A percentile compares a stretch with the other conserved stretches of the same genome.
Conservation (phyloP, 2,113 vertebrate species). For the Otus sunia region DNA sequence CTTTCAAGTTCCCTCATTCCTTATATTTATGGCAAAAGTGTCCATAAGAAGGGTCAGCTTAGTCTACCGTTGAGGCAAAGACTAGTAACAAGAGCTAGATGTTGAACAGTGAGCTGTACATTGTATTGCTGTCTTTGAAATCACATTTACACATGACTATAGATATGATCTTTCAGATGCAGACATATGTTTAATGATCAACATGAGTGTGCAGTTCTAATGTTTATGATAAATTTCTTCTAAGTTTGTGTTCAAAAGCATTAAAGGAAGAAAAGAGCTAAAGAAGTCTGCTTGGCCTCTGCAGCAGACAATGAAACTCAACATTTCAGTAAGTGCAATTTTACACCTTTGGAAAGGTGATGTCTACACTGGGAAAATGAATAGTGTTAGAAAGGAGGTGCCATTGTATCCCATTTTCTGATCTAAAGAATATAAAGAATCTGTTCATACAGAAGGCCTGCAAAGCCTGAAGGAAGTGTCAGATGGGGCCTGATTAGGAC, state of each 20-base stretch:
- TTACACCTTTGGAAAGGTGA: neutral
- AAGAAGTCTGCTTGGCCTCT: neutral
- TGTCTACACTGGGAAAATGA: neutral
- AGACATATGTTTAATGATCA: neutral
- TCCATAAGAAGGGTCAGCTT: neutral
- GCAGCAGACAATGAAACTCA: neutral
- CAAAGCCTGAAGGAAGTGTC: neutral
- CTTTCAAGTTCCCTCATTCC: conserved; percentile 14
- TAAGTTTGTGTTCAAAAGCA: neutral
- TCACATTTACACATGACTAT: neutral
- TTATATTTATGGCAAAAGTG: neutral
- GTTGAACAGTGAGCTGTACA: neutral
- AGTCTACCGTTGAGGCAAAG: neutral
- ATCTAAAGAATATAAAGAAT: neutral
- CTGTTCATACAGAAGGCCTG: neutral
- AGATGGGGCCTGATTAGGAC: neutral
- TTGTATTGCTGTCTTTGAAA: neutral
- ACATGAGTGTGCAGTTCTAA: neutral
- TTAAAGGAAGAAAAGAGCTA: neutral
- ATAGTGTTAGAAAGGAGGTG: neutral
- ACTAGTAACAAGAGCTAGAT: neutral
- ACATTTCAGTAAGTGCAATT: neutral
- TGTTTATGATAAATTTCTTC: neutral
- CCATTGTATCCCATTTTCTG: neutral
- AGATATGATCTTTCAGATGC: neutral